A percentile compares a stretch with the other conserved stretches of the same genome.
These are phyloP conservation scores for Ceraclea dissimilis DNA, from an alignment of 2,888 invertebrate species.

Conservation along the genomic window DNA sequence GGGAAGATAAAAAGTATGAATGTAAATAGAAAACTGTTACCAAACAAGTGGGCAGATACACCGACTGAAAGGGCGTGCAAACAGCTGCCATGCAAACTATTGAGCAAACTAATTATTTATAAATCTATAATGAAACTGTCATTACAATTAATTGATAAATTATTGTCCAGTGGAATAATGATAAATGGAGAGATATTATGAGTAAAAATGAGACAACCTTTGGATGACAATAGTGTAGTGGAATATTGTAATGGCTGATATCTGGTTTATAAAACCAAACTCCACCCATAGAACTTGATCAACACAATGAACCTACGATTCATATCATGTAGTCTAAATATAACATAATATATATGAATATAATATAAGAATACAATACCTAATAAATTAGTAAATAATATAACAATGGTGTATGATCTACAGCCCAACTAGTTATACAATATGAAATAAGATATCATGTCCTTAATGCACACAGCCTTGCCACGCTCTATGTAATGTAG, in stretches of 20 bases:
- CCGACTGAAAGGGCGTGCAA: slow-evolving; percentile 18
- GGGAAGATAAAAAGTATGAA: no score
- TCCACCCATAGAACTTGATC: slow-evolving; percentile 23
- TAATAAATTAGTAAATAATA: neutral
- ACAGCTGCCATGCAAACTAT: slow-evolving; percentile 26
- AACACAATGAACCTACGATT: slow-evolving; percentile 27
- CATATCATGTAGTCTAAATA: slow-evolving; percentile 3
- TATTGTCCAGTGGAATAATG: no score
- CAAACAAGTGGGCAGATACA: slow-evolving; percentile 21
- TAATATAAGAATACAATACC: slow-evolving; percentile 18
- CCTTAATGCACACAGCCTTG: slow-evolving; percentile 64
- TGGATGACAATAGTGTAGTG: slow-evolving; percentile 19
- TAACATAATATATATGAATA: slow-evolving; percentile 24
- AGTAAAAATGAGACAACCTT: slow-evolving; percentile 25
- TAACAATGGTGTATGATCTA: slow-evolving; percentile 15
- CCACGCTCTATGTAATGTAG: slow-evolving; percentile 46
- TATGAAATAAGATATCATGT: slow-evolving; percentile 34
- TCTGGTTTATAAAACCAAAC: slow-evolving; percentile 22
- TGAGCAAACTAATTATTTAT: slow-evolving; percentile 20
- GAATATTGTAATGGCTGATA: slow-evolving; percentile 24
- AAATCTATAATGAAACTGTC: slow-evolving; percentile 9
- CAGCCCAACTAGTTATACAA: slow-evolving; percentile 24
- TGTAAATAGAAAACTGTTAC: no score
- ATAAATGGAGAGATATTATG: neutral
- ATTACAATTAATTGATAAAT: neutral